Evolutionary conservation across 2,888 invertebrate genomes (phyloP).

Genomic region (Megastigmus dorsalis): DNA sequence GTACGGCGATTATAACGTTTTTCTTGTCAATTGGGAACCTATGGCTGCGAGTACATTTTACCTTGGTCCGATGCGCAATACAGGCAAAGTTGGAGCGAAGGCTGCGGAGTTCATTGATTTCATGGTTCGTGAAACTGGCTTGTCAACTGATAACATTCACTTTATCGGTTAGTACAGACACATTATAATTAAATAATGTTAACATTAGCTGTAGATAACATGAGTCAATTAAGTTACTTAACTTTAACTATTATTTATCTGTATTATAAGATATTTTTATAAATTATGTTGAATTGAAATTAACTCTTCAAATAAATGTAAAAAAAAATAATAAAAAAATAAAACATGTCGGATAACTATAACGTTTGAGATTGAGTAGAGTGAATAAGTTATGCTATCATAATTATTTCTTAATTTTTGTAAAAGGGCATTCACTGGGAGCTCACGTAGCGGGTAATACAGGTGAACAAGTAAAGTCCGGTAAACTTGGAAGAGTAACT

Average conservation of each 20-base stretch:
- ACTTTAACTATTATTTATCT: no score
- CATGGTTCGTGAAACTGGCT: conserved; percentile 67
- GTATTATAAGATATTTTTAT: no score
- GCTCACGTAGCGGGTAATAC: conserved; percentile 72
- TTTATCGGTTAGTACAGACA: conserved; percentile 69
- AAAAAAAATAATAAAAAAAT: no score
- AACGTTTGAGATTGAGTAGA: no score
- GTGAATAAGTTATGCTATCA: no score
- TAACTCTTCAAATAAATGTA: no score
- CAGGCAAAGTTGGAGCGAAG: conserved; percentile 72
- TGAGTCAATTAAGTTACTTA: no score
- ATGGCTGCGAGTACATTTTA: conserved; percentile 73
- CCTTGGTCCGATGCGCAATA: conserved; percentile 72
- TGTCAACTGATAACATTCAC: conserved; percentile 70
- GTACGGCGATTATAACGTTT: conserved; percentile 72
- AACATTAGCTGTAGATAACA: no score
- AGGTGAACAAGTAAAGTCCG: conserved; percentile 62
- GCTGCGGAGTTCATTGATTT: conserved; percentile 72
- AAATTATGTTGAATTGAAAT: no score
- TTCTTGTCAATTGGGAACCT: conserved; percentile 75
- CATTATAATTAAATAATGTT: neutral
- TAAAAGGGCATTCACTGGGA: conserved; percentile 71
- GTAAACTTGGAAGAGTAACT: conserved; percentile 73
- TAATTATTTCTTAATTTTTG: neutral
- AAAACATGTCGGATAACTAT: no score